Evolutionary conservation across 2,113 vertebrate genomes (phyloP).

Genomic region (Ceyx cyanopectus): DNA sequence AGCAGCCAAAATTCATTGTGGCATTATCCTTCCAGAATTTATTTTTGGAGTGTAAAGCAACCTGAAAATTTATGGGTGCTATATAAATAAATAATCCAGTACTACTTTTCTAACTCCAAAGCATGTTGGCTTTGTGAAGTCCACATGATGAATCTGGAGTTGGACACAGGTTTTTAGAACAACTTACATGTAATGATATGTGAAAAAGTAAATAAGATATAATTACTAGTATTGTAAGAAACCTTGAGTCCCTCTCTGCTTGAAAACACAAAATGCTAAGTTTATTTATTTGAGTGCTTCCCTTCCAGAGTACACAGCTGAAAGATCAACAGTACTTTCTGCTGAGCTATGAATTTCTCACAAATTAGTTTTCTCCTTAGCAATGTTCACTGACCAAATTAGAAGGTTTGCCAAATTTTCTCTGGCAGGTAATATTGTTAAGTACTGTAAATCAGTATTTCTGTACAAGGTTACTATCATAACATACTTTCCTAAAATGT

Average conservation of each 20-base stretch:
- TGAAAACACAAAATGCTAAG: background rate
- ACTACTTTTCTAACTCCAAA: slow-evolving; percentile 6
- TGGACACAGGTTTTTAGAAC: slow-evolving; percentile 15
- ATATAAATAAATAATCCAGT: slow-evolving; percentile 40
- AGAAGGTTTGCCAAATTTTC: slow-evolving; percentile 27
- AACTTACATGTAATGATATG: background rate
- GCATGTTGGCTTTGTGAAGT: slow-evolving; percentile 7
- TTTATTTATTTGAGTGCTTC: background rate
- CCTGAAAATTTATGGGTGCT: slow-evolving; percentile 34
- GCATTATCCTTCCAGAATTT: background rate
- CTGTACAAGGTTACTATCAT: background rate
- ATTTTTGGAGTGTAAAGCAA: slow-evolving; percentile 26
- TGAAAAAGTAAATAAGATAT: background rate
- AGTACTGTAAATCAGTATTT: background rate
- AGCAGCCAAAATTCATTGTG: slow-evolving; percentile 1
- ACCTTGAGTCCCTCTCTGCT: background rate
- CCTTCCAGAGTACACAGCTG: background rate
- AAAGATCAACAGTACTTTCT: slow-evolving; percentile 16
- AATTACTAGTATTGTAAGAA: background rate
- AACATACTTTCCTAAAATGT: background rate
- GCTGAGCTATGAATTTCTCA: slow-evolving; percentile 24
- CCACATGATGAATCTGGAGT: background rate
- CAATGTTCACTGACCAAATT: slow-evolving; percentile 19
- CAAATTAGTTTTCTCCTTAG: slow-evolving; percentile 32
- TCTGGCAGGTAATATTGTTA: slow-evolving; percentile 35